Conservation (phyloP, 2,888 invertebrate species). For the Ochropacha duplaris region DNA sequence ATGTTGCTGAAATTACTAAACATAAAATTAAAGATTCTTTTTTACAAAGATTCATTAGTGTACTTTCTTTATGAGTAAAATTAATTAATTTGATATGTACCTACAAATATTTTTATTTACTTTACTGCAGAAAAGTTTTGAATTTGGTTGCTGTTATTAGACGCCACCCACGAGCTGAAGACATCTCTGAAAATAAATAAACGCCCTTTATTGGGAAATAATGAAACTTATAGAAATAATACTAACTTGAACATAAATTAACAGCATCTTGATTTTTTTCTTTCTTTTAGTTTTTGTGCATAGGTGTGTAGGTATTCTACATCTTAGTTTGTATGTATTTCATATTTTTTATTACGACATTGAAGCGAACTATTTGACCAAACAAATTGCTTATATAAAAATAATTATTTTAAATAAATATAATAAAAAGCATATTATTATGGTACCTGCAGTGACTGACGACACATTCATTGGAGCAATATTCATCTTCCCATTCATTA, state of each 20-base stretch:
- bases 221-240: too few species aligned
- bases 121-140: constrained; percentile 92
- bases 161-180: constrained; percentile 94
- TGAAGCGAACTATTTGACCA: not conserved
- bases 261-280: too few species aligned
- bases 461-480: constrained; percentile 98
- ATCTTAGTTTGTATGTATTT: too few species aligned
- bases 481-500: constrained; percentile 98
- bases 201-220: constrained; percentile 30
- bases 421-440: not conserved
- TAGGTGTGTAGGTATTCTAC: too few species aligned
- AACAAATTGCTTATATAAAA: not conserved
- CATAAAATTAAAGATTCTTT: constrained; percentile 1
- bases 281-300: too few species aligned
- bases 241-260: too few species aligned
- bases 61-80: constrained; percentile 24
- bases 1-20: not conserved
- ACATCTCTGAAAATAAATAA: constrained; percentile 88
- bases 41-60: constrained; percentile 8
- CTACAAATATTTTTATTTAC: constrained; percentile 67
- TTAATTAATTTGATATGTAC: constrained; percentile 57
- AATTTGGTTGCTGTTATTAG: constrained; percentile 91
- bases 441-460: constrained; percentile 94
- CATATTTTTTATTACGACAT: not conserved
- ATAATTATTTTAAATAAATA: too few species aligned